Percentiles rank a stretch among this genome's conserved stretches.
Conservation (phyloP, 2,797 vertebrate species). For the Chrysocyon brachyurus region DNA sequence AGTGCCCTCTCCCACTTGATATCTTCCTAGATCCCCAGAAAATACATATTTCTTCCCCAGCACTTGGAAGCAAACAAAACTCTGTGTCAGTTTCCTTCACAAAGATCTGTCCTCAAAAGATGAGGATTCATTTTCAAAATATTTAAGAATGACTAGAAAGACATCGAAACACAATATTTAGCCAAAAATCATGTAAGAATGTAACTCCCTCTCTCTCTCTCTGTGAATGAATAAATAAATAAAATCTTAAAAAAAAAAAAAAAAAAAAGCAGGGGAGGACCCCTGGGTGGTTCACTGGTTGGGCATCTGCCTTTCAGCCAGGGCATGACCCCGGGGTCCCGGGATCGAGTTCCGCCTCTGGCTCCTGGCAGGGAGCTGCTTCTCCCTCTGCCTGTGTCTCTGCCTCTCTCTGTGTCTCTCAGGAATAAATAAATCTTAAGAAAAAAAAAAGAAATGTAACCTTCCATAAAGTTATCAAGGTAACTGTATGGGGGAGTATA, state of each 20-base stretch:
- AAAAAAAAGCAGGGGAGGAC: too few species aligned
- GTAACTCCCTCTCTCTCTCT: too few species aligned
- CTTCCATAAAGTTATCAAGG: neutral
- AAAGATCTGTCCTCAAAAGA: neutral
- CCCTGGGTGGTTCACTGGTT: too few species aligned
- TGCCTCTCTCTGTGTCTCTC: too few species aligned
- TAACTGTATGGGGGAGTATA: neutral
- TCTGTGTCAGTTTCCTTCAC: neutral
- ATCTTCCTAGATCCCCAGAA: neutral
- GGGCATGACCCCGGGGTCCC: too few species aligned
- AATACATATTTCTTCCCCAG: neutral
- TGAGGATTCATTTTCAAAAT: neutral
- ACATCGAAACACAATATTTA: neutral
- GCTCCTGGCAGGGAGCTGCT: too few species aligned
- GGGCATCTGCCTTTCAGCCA: too few species aligned
- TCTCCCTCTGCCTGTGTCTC: too few species aligned
- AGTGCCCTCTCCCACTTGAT: neutral
- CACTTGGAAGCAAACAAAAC: neutral
- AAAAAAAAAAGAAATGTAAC: neutral
- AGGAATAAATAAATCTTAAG: too few species aligned
- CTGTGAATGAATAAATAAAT: too few species aligned
- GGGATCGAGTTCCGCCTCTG: too few species aligned
- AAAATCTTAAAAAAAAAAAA: too few species aligned
- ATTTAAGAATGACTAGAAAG: neutral
- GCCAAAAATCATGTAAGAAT: neutral